Evolutionary conservation across 2,113 vertebrate species (phyloP).

Genomic region (Scomber japonicus): DNA sequence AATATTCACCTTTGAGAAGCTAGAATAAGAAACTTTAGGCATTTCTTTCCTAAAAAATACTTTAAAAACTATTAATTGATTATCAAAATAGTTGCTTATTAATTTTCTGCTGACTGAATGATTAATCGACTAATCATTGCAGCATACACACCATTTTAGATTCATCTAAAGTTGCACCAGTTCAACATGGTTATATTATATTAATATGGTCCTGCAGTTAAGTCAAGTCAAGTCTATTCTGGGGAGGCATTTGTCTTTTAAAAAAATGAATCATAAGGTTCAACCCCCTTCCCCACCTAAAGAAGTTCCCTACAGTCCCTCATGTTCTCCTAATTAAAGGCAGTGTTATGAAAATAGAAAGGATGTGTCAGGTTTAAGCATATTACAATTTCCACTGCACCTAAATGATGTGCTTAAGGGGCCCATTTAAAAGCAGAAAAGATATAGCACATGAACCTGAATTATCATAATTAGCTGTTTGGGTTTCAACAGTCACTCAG

Average conservation of each 20-base stretch:
- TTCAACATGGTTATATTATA: too few relatives aligned
- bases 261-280: background rate
- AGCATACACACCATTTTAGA: too few relatives aligned
- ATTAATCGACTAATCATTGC: too few relatives aligned
- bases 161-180: too few relatives aligned
- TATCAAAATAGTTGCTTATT: too few relatives aligned
- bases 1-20: too few relatives aligned
- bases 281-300: background rate
- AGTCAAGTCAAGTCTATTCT: background rate
- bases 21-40: too few relatives aligned
- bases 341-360: background rate
- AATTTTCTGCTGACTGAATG: too few relatives aligned
- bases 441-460: background rate
- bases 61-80: too few relatives aligned
- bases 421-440: background rate
- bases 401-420: slow-evolving; percentile 1
- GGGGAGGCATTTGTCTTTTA: background rate
- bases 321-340: background rate
- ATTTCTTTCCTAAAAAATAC: too few relatives aligned
- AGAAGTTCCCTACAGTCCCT: background rate
- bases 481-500: slow-evolving; percentile 15
- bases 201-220: too few relatives aligned
- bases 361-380: background rate
- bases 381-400: background rate
- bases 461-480: slow-evolving; percentile 34